These are phyloP conservation scores for Erpornis zantholeuca DNA, from an alignment of 2,113 vertebrate species.

Conservation along the genomic window DNA sequence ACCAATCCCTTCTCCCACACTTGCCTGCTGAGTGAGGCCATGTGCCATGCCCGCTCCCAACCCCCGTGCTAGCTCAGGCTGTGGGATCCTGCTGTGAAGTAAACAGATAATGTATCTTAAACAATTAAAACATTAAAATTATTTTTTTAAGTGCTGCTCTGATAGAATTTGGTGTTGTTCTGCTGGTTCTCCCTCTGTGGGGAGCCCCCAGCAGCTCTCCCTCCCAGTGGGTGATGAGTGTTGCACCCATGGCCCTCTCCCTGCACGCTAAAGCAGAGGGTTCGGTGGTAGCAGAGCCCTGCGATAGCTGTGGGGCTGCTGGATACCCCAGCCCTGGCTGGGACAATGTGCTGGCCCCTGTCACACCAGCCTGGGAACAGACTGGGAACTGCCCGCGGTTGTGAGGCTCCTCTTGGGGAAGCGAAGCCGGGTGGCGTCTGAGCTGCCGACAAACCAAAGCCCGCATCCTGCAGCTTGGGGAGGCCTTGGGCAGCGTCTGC, in stretches of 20 bases:
- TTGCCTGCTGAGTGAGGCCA: background rate
- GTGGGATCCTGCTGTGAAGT: background rate
- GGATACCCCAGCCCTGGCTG: background rate
- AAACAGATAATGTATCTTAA: background rate
- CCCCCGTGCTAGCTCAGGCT: background rate
- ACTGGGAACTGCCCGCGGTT: background rate
- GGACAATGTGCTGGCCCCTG: accelerated
- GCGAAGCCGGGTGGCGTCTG: background rate
- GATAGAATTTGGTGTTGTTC: background rate
- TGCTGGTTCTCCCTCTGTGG: background rate
- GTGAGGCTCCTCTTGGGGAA: background rate
- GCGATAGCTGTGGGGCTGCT: background rate
- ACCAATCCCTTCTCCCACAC: background rate
- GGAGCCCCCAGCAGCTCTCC: background rate
- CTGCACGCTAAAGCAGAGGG: background rate
- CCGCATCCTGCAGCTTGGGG: background rate
- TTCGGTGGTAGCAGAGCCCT: background rate
- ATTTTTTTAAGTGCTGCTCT: conserved; percentile 22
- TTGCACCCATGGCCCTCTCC: background rate
- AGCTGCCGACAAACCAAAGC: background rate
- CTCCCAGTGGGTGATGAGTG: accelerated
- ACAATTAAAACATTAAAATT: conserved; percentile 14
- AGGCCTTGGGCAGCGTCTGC: background rate
- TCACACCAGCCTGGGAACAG: background rate
- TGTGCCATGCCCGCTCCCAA: accelerated